Evolutionary conservation across 2,888 invertebrate species (phyloP), one percentile per base, ranked within the genome.

Genomic region (Drosophila aldrichi): DNA sequence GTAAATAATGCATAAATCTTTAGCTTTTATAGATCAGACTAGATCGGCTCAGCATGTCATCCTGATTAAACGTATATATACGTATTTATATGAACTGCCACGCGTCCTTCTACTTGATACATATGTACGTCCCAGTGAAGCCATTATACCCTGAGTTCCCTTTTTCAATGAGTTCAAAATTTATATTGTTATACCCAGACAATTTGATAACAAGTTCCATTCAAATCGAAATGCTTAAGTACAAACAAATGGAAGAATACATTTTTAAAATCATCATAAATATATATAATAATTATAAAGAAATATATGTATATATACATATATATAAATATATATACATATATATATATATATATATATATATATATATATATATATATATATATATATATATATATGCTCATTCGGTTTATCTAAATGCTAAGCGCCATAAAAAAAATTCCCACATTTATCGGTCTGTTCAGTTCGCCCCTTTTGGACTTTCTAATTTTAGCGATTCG

Each of bases 191-290:
- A 29, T 14, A 9, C 3, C 1, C 9, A 25, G 16, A 32, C n/a
- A 46, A 12, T 10, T 46, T 46, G 7, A 14, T 29, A 46, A 48
- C 32, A 14, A 48, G 18, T 40, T 56, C n/a, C 22, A 43, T 60
- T 61, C 2, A 34, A 48, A 18, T 18, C 1, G 6, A 18, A 48
- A 29, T 29, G n/a, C 12, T 49, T 18, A 2, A n/a, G 10, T 29
- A 2, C 32, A 5, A 18, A 18, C 7, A 32, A 6, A 32, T 18
- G 12, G 1, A 3, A 1, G 18, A 32, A 49, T 20, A 34, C 16
- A 36, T 20, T 22, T 51, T 34, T 32, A 36, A 14, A 8, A 7
- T 36, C 10, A 8, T 20, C 14, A 16, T 51, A 52, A 22, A 36
- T 52, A 16, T 36, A 52, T 16, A 8, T 22, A 22, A 22, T 22